Evolutionary conservation across 2,888 invertebrate genomes (phyloP), one percentile per base, ranked within the genome.

Genomic region (Microchrysa polita): DNA sequence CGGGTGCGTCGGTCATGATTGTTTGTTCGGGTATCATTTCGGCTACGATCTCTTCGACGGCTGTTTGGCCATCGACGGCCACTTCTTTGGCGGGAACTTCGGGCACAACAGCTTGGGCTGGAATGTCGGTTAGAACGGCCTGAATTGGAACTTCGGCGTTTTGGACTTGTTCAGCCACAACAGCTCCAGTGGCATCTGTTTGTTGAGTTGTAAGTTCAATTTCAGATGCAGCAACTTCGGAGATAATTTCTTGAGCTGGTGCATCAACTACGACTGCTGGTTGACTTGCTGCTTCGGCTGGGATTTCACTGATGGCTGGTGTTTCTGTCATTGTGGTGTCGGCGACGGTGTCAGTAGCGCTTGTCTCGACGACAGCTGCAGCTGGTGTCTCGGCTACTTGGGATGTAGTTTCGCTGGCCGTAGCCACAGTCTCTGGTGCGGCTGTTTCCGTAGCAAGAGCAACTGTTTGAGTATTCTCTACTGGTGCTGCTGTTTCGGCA

Each of bases 31-130:
- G 48, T n/a, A n/a, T 10, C 4, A n/a, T 48, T 12, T 48, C 48
- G 16, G 48, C 48, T 7, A 12, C 48, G 2, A 48, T 10, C 4
- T 48, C 48, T 48, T 48, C 5, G 48, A 48, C 12, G 12, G 48
- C 48, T 48, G 44, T 44, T 34, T 9, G 14, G 27, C 10, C 27
- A 40, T 14, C 40, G 27, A 27, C 61, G 5, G 61, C 61, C 2
- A 23, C 40, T 27, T 61, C 61, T 16, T 61, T 12, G 12, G 61
- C 40, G 10, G 27, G 27, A 5, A 40, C 40, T 27, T 61, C 40
- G 40, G 34, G 71, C 10, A 52, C 55, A n/a, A 67, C 69, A 2
- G 76, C 60, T 1, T 53, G 72, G 18, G 27, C 42, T 20, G 42
- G n/a, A n/a, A 14, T 20, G 2, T 69, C 55, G 1, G 16, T n/a